A percentile compares a stretch with the other conserved stretches of the same genome.
Conservation (phyloP, 2,797 vertebrate genomes). For the Heterohyrax brucei region DNA sequence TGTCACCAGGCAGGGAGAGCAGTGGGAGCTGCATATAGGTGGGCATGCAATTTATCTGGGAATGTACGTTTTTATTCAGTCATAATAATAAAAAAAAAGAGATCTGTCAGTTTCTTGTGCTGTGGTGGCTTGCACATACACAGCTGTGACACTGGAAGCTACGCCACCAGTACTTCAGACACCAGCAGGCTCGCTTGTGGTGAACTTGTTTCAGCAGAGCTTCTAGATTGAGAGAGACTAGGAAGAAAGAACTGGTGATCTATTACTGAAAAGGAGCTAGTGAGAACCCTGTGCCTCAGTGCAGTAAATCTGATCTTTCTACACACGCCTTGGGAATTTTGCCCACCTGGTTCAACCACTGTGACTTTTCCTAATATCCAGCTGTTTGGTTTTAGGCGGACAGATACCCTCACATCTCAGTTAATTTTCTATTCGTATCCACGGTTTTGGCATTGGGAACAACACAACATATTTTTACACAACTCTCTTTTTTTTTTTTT, state of each 20-base stretch:
- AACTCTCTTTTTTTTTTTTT: not conserved
- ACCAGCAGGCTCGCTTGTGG: not conserved
- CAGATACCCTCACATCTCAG: accelerated
- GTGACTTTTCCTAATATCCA: not conserved
- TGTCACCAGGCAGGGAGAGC: too few species aligned
- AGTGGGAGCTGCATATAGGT: too few species aligned
- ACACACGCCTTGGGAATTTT: not conserved
- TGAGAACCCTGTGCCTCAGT: not conserved
- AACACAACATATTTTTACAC: accelerated
- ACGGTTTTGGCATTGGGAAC: not conserved
- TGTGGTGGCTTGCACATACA: not conserved
- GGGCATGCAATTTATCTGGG: too few species aligned
- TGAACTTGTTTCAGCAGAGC: not conserved
- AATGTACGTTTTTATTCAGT: too few species aligned
- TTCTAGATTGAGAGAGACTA: not conserved
- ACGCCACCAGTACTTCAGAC: not conserved
- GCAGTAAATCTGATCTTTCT: not conserved
- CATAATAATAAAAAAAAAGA: not conserved
- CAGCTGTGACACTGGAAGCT: not conserved
- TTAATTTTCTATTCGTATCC: too few species aligned
- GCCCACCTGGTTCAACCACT: not conserved
- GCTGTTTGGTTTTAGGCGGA: not conserved
- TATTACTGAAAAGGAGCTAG: not conserved
- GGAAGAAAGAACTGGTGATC: not conserved
- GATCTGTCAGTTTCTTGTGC: not conserved